Evolutionary conservation across 2,888 invertebrate species (phyloP), one percentile per base, ranked within the genome.

Genomic region (Phytoseiulus persimilis): DNA sequence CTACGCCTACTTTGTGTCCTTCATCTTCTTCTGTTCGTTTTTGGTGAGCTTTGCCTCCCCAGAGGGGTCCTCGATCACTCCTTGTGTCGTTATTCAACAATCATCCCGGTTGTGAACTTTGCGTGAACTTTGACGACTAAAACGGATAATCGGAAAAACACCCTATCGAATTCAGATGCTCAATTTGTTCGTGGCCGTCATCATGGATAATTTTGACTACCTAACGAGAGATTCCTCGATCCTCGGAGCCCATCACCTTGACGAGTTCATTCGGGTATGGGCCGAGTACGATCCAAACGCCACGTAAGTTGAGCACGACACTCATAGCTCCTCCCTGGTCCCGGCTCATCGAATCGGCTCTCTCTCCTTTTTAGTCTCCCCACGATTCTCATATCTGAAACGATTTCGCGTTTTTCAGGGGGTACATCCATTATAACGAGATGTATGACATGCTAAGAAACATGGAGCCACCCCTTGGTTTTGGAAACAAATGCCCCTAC

Each of bases 121-220:
- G n/a, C n/a, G n/a, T n/a, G n/a, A n/a, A n/a, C n/a, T n/a, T n/a
- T n/a, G n/a, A n/a, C n/a, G n/a, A n/a, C n/a, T n/a, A n/a, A n/a
- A n/a, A n/a, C n/a, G n/a, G n/a, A 39, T 39, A 39, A 9, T 6
- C 5, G 9, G 39, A 6, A 9, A 65, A 18, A 28, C 65, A 2
- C 1, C 18, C 18, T 6, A 65, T 65, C 65, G 65, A 65, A 87
- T 87, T 32, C 91, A 96, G 96, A 99, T 99, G 99, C 95, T 99
- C 93, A 99, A 99, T 95, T 95, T 99, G 93, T 99, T 99, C 95
- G 99, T 99, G 93, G 99, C 99, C 93, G 99, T 99, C 93, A 99
- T 99, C 94, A 99, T 99, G 99, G 99, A 99, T 94, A 99, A 99
- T 94, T 99, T 99, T 93, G 99, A 99, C 94, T 99, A 99, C 94